Evolutionary conservation across 2,888 invertebrate species (phyloP).

Genomic region (Chironomus tentans): DNA sequence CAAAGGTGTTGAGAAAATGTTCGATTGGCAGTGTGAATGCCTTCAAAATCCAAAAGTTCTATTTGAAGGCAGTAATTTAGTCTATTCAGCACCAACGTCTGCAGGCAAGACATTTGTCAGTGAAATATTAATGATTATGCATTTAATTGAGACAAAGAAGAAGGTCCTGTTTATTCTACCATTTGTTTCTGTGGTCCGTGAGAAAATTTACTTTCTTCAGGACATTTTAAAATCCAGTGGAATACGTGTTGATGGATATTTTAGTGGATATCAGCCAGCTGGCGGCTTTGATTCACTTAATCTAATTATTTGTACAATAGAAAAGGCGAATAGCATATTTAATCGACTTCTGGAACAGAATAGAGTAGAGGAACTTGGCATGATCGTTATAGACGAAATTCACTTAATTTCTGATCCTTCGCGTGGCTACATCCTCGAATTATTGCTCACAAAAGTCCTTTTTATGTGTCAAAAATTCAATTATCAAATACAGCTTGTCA

Average conservation of each 20-base stretch:
- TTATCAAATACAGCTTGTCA: constrained; percentile 74
- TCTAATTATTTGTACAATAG: constrained; percentile 94
- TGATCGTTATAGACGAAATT: constrained; percentile 90
- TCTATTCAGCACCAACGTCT: constrained; percentile 96
- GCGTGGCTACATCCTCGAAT: constrained; percentile 90
- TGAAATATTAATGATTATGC: constrained; percentile 85
- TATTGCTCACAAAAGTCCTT: constrained; percentile 82
- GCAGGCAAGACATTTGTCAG: constrained; percentile 96
- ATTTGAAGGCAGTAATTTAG: constrained; percentile 65
- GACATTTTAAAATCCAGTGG: constrained; percentile 75
- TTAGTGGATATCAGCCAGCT: constrained; percentile 82
- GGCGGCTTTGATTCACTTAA: constrained; percentile 79
- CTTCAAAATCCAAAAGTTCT: constrained; percentile 64
- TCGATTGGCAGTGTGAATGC: constrained; percentile 78
- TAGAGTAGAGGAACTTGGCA: constrained; percentile 58
- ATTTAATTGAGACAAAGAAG: constrained; percentile 73
- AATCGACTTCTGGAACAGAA: constrained; percentile 75
- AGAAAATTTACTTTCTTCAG: constrained; percentile 88
- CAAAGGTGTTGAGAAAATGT: constrained; percentile 62
- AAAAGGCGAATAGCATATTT: constrained; percentile 91
- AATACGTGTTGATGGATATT: constrained; percentile 86
- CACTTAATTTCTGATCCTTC: constrained; percentile 87
- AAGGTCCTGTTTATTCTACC: constrained; percentile 92
- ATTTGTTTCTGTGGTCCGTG: constrained; percentile 92
- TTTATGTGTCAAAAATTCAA: constrained; percentile 58